phyloP scores from a whole-genome alignment of 2,113 vertebrate species.

The Gallinago jamesoni region DNA sequence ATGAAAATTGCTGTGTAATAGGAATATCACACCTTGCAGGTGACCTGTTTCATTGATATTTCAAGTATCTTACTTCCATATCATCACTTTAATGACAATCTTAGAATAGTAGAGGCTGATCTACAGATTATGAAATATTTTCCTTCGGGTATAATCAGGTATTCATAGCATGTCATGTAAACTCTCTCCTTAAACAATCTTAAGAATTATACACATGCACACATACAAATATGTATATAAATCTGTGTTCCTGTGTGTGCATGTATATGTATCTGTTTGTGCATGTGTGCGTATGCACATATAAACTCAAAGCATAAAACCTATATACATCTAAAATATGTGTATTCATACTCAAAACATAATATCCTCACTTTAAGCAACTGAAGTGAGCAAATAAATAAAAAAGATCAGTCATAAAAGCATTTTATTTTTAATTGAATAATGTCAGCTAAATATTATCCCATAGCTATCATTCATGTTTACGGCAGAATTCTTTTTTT shows the following conservation, averaged over 20 bases:
- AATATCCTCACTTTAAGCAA: neutral
- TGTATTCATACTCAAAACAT: neutral
- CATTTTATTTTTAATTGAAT: slow-evolving; percentile 18
- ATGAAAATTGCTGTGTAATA: neutral
- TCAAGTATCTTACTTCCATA: neutral
- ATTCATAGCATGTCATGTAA: neutral
- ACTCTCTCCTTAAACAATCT: neutral
- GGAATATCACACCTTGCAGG: neutral
- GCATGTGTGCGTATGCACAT: no score
- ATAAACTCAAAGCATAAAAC: neutral
- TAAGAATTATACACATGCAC: neutral
- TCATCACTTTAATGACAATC: neutral
- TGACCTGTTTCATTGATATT: neutral
- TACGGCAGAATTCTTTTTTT: slow-evolving; percentile 4
- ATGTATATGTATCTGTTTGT: neutral
- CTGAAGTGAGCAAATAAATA: neutral
- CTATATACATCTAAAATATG: neutral
- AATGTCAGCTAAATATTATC: slow-evolving; percentile 3
- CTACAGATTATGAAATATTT: neutral
- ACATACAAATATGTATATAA: neutral
- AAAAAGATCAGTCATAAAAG: neutral
- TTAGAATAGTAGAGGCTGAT: neutral
- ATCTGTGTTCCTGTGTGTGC: neutral
- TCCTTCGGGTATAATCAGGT: neutral
- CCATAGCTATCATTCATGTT: slow-evolving; percentile 6